Conservation (phyloP, 2,888 invertebrate species). For the Unio delphinus region DNA sequence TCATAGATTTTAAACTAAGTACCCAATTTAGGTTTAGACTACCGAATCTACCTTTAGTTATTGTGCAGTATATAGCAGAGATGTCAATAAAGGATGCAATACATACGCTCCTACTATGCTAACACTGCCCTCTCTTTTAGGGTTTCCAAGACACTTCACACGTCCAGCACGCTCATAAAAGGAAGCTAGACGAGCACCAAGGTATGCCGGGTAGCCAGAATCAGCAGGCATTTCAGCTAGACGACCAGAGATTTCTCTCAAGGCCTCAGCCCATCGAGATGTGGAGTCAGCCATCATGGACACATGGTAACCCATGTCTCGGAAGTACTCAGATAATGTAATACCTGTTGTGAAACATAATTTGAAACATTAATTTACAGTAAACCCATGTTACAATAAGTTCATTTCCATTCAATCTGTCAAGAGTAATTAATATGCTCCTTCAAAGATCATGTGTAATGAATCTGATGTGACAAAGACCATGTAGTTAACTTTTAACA, state of each 20-base stretch:
- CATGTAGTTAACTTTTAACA: too few relatives aligned
- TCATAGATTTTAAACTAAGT: too few relatives aligned
- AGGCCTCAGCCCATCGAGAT: conserved; percentile 99
- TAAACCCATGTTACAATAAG: too few relatives aligned
- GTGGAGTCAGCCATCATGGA: conserved; percentile 99
- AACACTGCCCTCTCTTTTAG: conserved; percentile 97
- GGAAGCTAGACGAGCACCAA: conserved; percentile 97
- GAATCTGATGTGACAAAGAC: too few relatives aligned
- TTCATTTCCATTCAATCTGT: too few relatives aligned
- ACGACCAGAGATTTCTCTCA: conserved; percentile 99
- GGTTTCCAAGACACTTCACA: conserved; percentile 97
- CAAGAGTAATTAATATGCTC: too few relatives aligned
- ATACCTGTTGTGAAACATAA: conserved; percentile 78
- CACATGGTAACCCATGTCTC: conserved; percentile 98
- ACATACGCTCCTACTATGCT: conserved; percentile 95
- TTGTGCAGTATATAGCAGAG: neutral
- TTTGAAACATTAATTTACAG: too few relatives aligned
- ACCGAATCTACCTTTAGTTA: neutral
- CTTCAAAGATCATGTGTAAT: too few relatives aligned
- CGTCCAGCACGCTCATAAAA: conserved; percentile 99
- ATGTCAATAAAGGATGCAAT: neutral
- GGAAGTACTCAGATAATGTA: conserved; percentile 99
- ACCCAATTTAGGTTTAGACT: neutral
- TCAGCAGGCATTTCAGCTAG: conserved; percentile 99
- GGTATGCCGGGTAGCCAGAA: conserved; percentile 97